These are phyloP conservation scores for Siniperca undulata DNA, from an alignment of 2,797 vertebrate species.

Conservation along the genomic window DNA sequence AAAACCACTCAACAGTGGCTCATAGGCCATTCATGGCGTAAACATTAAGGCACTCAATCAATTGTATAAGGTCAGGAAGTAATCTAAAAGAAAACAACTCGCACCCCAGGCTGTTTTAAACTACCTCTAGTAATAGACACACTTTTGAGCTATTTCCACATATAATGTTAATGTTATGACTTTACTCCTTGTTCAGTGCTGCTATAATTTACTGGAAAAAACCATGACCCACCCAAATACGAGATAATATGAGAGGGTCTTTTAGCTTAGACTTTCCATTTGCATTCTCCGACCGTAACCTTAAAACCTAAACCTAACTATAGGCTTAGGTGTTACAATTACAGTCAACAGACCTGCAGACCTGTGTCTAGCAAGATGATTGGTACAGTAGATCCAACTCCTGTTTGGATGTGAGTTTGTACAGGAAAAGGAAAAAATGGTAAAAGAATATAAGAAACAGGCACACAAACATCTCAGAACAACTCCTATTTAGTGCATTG, in stretches of 20 bases:
- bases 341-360: not conserved
- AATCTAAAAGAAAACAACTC: conserved; percentile 8
- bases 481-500: not conserved
- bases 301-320: not conserved
- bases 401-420: not conserved
- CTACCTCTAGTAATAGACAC: conserved; percentile 5
- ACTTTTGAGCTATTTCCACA: not conserved
- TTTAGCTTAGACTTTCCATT: not conserved
- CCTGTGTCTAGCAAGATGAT: not conserved
- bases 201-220: not conserved
- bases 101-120: not conserved
- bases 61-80: not conserved
- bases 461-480: not conserved
- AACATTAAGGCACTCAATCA: conserved; percentile 3
- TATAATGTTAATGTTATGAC: not conserved
- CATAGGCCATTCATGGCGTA: not conserved
- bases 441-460: no score
- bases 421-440: not conserved
- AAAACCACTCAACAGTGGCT: conserved; percentile 4
- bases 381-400: not conserved
- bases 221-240: not conserved
- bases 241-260: not conserved
- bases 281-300: not conserved
- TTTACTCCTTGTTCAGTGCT: not conserved
- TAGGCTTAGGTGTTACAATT: not conserved